Evolutionary conservation across 2,113 vertebrate species (phyloP), one percentile per base, ranked within the genome.

Genomic region (Anser cygnoides): DNA sequence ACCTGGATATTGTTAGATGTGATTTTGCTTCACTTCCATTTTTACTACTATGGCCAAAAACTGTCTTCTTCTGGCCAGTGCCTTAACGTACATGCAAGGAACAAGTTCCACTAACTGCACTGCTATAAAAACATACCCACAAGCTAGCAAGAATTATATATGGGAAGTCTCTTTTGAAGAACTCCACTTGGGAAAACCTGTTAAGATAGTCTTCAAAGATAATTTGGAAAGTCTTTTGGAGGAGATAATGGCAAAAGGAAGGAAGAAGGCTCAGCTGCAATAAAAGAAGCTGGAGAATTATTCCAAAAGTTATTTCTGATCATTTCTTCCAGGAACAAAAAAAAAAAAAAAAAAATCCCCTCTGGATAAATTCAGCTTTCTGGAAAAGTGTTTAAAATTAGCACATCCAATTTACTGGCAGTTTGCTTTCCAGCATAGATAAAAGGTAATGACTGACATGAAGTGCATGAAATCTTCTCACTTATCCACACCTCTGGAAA

Each of bases 311-410:
- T 84, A 72, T 84, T 74, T 58, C 46, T 57, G 92, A 92, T 70
- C 58, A 55, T 81, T 82, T 50, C 78, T 95, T 92, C 76, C 59
- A 77, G 66, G 52, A 73, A 90, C 78, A 74, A 79, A 70, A 87
- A 86, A 82, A 70, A 35, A 35, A 87, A 86, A 82, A 91, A 83
- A 73, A 82, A 76, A 87, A 85, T 41, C 10, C 52, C 75, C 62
- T 87, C 76, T 71, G 89, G 63, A 91, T 85, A 96, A 95, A 97
- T 75, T 92, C 66, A 65, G 67, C 80, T 94, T 96, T 92, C 75
- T 93, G 89, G 93, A 95, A 96, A 96, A 73, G 58, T 16, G 59
- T 97, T 97, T 95, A 90, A 96, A 96, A 25, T 92, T 96, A 86
- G 82, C 72, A 96, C 85, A 96, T 89, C 77, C 41, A 90, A 92